These are phyloP conservation scores for Burhinus oedicnemus DNA, from an alignment of 2,113 vertebrate species.

Conservation along the genomic window DNA sequence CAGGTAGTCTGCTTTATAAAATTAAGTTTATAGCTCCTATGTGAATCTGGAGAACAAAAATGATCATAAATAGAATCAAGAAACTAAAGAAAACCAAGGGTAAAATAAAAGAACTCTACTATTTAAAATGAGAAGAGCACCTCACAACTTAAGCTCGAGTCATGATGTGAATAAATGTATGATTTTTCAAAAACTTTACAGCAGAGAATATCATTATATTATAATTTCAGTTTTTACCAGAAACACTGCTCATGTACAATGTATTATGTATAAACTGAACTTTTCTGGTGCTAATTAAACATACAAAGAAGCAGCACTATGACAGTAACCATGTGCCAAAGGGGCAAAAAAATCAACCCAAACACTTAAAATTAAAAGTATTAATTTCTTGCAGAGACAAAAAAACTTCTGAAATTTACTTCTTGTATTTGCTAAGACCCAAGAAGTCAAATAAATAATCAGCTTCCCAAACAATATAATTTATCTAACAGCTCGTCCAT, in stretches of 20 bases:
- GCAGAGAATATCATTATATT: neutral
- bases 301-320: neutral
- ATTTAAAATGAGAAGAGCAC: neutral
- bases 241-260: neutral
- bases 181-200: neutral
- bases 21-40: neutral
- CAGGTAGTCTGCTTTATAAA: neutral
- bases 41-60: neutral
- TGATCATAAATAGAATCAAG: neutral
- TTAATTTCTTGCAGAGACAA: accelerated
- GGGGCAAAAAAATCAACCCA: accelerated
- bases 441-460: neutral
- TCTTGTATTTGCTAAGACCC: neutral
- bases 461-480: neutral
- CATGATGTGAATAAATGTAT: neutral
- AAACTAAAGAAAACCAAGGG: neutral
- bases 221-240: neutral
- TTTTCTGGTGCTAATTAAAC: neutral
- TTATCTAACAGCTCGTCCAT: neutral
- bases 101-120: neutral
- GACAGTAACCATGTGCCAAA: neutral
- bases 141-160: neutral
- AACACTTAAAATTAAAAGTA: neutral
- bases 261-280: neutral
- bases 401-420: neutral